Evolutionary conservation across 2,113 vertebrate genomes (phyloP), one percentile per base, ranked within the genome.

Genomic region (Dipodomys merriami): DNA sequence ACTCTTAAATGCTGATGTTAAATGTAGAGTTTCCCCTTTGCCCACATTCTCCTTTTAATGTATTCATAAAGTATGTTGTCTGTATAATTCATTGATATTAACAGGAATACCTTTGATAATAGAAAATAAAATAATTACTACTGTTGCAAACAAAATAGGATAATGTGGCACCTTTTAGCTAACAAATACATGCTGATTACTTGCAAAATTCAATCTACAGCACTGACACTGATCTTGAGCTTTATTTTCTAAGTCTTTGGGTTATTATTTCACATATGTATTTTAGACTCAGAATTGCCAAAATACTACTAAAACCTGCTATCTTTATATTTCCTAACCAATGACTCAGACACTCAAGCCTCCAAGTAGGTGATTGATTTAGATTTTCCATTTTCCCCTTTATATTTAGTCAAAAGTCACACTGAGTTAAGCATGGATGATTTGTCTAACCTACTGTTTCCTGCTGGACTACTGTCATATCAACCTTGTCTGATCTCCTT

Each of bases 191-290:
- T 83, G 25, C 82, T 46, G 49, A 23, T 15, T 33, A 71, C 71
- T 74, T 78, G 49, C 29, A 93, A 90, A 92, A 90, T 53, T 92
- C 35, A 88, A 73, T 23, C 72, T 67, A 22, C 30, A 44, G 81
- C 25, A 57, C 87, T 92, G 49, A 93, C 20, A 74, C 1, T 85
- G 44, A 92, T 27, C 77, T 30, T 53, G 68, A 77, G 11, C 3
- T 85, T 90, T 87, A 73, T 74, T 77, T 90, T 83, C 57, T 22
- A 94, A 73, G 53, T 88, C 62, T 93, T 91, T 60, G 69, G 11
- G 29, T 46, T 77, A 10, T 78, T 23, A 69, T 91, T 91, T 93
- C 78, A 64, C 69, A 67, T 4, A 82, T 30, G 23, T 27, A 82
- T 90, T 13, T 92, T 67, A 90, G 73, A 89, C 5, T 80, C 30